Evolutionary conservation across 64 coral and sea anemone genomes (phyloP).

Genomic region (Astreopora myriophthalma): DNA sequence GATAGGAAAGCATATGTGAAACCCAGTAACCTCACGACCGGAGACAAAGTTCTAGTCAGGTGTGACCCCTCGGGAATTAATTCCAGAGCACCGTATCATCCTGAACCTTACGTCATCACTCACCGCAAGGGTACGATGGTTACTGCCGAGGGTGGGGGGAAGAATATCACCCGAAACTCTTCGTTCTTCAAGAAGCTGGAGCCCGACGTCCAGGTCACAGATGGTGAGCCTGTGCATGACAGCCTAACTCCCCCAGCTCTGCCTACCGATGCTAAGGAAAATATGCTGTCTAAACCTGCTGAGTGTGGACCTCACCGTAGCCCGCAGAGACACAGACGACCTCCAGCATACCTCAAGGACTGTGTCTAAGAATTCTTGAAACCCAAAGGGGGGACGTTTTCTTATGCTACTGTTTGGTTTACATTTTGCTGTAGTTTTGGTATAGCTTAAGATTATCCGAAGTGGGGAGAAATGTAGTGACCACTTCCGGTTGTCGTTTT

Average conservation of each 20-base stretch:
- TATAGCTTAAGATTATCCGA: conserved; percentile 42
- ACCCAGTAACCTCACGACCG: conserved; percentile 44
- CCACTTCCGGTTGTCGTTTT: too few relatives aligned
- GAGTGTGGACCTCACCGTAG: too few relatives aligned
- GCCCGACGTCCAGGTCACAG: too few relatives aligned
- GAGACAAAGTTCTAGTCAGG: conserved; percentile 61
- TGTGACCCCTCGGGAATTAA: conserved; percentile 59
- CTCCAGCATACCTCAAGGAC: conserved; percentile 65
- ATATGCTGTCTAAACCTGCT: too few relatives aligned
- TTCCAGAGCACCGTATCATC: conserved; percentile 65
- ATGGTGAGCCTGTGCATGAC: conserved; percentile 16
- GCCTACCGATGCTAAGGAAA: conserved; percentile 27
- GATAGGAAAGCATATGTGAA: conserved; percentile 55
- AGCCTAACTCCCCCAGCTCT: conserved; percentile 13
- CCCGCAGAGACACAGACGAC: too few relatives aligned
- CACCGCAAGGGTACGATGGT: conserved; percentile 65
- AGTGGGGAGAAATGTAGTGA: conserved; percentile 52
- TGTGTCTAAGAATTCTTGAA: conserved; percentile 54
- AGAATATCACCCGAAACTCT: conserved; percentile 59
- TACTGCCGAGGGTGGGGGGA: conserved; percentile 41
- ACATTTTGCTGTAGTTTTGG: conserved; percentile 19
- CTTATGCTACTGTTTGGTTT: conserved; percentile 10
- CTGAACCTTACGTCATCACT: conserved; percentile 69
- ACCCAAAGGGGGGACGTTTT: conserved; percentile 39
- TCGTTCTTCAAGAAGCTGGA: too few relatives aligned